Base-by-base conservation (phyloP, 35 echinoderm and acorn worm species). In the Diadema setosum region DNA sequence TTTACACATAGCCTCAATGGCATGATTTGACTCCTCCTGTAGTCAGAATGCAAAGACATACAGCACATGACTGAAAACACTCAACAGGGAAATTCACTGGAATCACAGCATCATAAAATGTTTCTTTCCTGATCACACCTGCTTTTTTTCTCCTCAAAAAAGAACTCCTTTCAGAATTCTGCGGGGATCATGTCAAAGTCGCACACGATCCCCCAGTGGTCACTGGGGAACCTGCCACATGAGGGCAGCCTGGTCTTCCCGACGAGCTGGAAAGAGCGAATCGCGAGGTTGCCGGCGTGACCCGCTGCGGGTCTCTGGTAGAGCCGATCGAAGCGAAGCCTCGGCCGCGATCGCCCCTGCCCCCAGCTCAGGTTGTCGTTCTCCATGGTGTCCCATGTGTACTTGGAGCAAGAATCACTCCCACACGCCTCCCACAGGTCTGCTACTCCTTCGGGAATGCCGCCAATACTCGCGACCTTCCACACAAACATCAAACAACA, bases 201-300 rank as follows among this genome's bases (percentile, higher is more conserved):
- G 63, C 90, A 92, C 7, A 87, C 57, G 5, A 92, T 92, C 20
- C 90, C 90, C 34, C 70, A 92, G 58, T 92, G 90, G 60, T 92
- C 90, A 33, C 90, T 92, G 29, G 90, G 90, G 75, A 92, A 92
- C n/a, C 84, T 45, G n/a, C 33, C 25, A 86, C 84, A 86, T 7
- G 70, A 11, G 7, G 83, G 32, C 30, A 92, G 39, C 55, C 90
- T 40, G 24, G 86, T 57, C 3, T 36, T 86, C 21, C 90, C 90
- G 7, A 92, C 45, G 4, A 92, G 83, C 49, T 39, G 39, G 35
- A 92, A 92, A 2, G 46, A 58, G 21, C 70, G 17, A 18, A 78
- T 55, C 41, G 7, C 30, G 16, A 91, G 59, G 30, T 86, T 61
- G 5, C 24, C 23, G 7, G 50, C 32, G 37, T 33, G 16, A 0